Evolutionary conservation across 2,888 invertebrate genomes (phyloP).

Genomic region (Nesidiocoris tenuis): DNA sequence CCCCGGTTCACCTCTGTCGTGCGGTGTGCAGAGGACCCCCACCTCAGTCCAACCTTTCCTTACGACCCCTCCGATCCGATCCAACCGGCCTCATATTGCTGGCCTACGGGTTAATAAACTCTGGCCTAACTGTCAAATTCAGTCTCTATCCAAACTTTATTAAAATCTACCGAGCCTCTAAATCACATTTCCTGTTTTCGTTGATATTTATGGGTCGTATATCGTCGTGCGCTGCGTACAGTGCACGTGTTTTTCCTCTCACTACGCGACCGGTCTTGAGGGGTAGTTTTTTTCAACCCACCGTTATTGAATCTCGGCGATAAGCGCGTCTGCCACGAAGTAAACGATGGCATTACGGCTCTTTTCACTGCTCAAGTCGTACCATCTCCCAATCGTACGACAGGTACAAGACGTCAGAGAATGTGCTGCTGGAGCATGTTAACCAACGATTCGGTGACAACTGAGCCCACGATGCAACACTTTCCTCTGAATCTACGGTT

Average conservation of each 20-base stretch:
- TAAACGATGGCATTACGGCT: no score
- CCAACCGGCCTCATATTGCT: constrained; percentile 19
- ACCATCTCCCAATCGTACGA: no score
- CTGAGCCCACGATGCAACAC: no score
- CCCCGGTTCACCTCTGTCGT: constrained; percentile 7
- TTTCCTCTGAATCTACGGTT: no score
- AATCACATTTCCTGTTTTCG: constrained; percentile 34
- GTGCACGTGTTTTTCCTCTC: background rate
- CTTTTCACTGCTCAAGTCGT: no score
- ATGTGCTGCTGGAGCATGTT: no score
- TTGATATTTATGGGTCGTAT: constrained; percentile 22
- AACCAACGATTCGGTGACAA: no score
- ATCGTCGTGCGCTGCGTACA: constrained; percentile 1
- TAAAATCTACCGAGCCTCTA: constrained; percentile 34
- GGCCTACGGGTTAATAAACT: constrained; percentile 30
- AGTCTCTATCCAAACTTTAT: constrained; percentile 34
- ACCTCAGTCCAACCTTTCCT: background rate
- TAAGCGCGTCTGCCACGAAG: no score
- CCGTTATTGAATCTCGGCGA: background rate
- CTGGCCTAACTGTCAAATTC: constrained; percentile 31
- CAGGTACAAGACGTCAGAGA: no score
- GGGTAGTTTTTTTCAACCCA: background rate
- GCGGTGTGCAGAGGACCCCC: background rate
- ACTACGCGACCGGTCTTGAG: background rate
- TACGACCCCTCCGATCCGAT: constrained; percentile 1